phyloP scores from a whole-genome alignment of 1,140 invertebrate genomes.

The Heliconius eleuchia region DNA sequence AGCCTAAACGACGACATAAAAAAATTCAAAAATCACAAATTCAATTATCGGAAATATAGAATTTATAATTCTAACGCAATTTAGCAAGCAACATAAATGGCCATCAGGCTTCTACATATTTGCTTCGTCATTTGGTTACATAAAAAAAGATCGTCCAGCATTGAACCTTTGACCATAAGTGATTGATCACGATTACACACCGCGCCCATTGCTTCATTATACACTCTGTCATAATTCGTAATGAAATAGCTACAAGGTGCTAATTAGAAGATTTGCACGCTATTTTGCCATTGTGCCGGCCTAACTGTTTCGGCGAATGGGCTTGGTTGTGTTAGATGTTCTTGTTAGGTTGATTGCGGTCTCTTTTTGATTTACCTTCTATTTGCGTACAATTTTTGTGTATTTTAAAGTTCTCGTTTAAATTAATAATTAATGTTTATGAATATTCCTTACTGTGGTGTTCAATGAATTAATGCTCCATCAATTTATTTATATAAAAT shows the following conservation, averaged over 20 bases:
- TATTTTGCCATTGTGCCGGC: constrained; percentile 13
- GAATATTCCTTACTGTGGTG: too few species aligned
- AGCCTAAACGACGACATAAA: too few species aligned
- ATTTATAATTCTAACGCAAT: not conserved
- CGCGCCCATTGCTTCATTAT: constrained; percentile 30
- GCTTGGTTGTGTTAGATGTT: not conserved
- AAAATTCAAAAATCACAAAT: too few species aligned
- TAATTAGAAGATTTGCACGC: constrained; percentile 32
- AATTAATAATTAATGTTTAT: too few species aligned
- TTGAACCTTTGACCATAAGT: constrained; percentile 24
- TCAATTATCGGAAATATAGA: too few species aligned
- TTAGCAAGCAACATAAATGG: not conserved
- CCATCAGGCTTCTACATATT: not conserved
- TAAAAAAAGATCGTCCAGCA: constrained; percentile 11
- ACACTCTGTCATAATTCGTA: constrained; percentile 25
- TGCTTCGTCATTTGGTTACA: not conserved
- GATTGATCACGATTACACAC: constrained; percentile 21
- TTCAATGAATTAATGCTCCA: too few species aligned
- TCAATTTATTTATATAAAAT: too few species aligned
- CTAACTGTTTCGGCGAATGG: constrained; percentile 28
- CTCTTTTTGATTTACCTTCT: not conserved
- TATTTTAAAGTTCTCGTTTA: not conserved
- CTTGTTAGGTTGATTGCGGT: not conserved
- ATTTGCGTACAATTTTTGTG: not conserved
- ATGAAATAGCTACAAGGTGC: constrained; percentile 29